Base-by-base conservation (phyloP, 2,888 invertebrate genomes). In the Neria commutata region DNA sequence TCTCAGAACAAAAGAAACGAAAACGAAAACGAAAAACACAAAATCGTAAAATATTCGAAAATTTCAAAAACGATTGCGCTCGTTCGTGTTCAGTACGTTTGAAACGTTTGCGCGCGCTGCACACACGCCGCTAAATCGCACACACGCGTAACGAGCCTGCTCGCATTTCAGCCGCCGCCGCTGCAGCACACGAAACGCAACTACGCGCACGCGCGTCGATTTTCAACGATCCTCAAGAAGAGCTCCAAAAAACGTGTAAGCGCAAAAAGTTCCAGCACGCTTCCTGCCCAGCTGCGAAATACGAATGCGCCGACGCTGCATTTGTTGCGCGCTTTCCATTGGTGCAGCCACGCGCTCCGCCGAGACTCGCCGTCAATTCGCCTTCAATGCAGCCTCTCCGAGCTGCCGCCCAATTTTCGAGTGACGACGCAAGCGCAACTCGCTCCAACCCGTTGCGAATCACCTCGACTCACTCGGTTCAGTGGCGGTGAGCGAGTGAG, bases 71-170 rank as follows among this genome's bases (percentile, higher is more conserved):
- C n/a, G n/a, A n/a, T n/a, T n/a, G n/a, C n/a, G n/a, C n/a, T n/a
- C n/a, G n/a, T n/a, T n/a, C n/a, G n/a, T n/a, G n/a, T n/a, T 58
- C 49, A 58, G 58, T 58, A 29, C 26, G 47, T 40, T 53, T 58
- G 21, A 53, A 58, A 37, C 37, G 46, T 53, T 53, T 26, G 58
- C 23, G 24, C 48, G 53, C 58, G 48, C 52, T 46, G 51, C 53
- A 58, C 52, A 33, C 47, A 46, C n/a, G 51, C 37, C 57, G 40
- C 11, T 11, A 53, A 52, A 3, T 37, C n/a, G n/a, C n/a, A n/a
- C n/a, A 16, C 14, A 42, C 21, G 24, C 37, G 17, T 6, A 46
- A 34, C 23, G 33, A 33, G 26, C 40, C 24, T 26, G 24, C 23
- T 56, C 51, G 56, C 51, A 56, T n/a, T n/a, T n/a, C n/a, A n/a